Evolutionary conservation across 2,888 invertebrate genomes (phyloP).

Genomic region (Clepsis dumicolana): DNA sequence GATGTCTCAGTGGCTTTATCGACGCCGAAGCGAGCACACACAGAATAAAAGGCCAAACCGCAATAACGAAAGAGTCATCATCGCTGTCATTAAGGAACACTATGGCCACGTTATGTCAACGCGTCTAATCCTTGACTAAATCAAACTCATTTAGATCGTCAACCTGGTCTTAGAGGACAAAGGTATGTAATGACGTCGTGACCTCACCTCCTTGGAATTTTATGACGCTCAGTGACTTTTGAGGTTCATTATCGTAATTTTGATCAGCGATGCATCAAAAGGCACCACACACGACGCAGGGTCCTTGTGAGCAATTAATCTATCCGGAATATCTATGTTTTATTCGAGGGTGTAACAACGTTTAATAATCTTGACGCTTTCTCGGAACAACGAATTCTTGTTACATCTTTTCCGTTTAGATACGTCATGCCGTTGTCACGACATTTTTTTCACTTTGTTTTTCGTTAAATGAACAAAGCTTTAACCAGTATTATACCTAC

Average conservation of each 20-base stretch:
- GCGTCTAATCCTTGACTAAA: conserved; percentile 63
- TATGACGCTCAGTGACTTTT: conserved; percentile 71
- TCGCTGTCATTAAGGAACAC: conserved; percentile 27
- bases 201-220: conserved; percentile 73
- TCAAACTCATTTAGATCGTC: conserved; percentile 78
- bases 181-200: conserved; percentile 76
- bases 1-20: neutral
- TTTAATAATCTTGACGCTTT: conserved; percentile 53
- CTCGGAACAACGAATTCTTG: conserved; percentile 46
- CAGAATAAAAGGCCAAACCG: conserved; percentile 34
- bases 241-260: conserved; percentile 75
- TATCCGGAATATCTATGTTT: conserved; percentile 57
- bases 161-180: conserved; percentile 62
- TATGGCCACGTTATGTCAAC: conserved; percentile 44
- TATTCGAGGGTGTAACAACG: conserved; percentile 52
- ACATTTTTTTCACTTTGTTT: neutral
- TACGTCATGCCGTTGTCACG: conserved; percentile 39
- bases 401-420: conserved; percentile 33
- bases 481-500: neutral
- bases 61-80: conserved; percentile 33
- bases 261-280: conserved; percentile 75
- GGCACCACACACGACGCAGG: conserved; percentile 78
- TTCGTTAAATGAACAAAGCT: neutral
- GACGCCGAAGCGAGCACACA: neutral
- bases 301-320: conserved; percentile 76